Conservation (phyloP, 2,797 vertebrate genomes). For the Meriones psammophilus region DNA sequence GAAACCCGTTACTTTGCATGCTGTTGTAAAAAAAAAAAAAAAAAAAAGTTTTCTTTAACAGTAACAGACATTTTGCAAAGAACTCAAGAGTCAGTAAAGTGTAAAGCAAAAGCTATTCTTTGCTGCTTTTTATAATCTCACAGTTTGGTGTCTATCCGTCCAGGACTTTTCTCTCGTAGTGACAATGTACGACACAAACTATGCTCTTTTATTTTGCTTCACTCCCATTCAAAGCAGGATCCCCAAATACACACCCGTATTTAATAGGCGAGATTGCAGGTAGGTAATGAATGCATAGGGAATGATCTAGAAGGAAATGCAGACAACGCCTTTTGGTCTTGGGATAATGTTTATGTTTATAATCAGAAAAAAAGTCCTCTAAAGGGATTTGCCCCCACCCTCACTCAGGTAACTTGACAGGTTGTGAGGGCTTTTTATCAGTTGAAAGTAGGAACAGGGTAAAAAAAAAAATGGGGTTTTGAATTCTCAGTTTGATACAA, state of each 20-base stretch:
- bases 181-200: background rate
- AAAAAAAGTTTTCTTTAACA: background rate
- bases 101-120: conserved; percentile 25
- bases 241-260: background rate
- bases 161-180: background rate
- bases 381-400: background rate
- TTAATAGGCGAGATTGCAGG: background rate
- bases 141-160: background rate
- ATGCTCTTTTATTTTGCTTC: background rate
- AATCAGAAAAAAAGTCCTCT: background rate
- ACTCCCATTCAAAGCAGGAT: conserved; percentile 41
- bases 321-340: conserved; percentile 5
- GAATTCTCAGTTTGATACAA: background rate
- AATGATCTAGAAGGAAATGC: conserved; percentile 32
- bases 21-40: background rate
- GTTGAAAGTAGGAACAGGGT: background rate
- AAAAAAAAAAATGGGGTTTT: background rate
- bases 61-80: background rate
- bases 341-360: background rate
- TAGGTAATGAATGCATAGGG: background rate
- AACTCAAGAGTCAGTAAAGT: background rate
- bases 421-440: background rate
- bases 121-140: background rate
- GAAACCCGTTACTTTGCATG: background rate
- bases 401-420: background rate